Evolutionary conservation across 2,888 invertebrate species (phyloP).

Genomic region (Protophormia terraenovae): DNA sequence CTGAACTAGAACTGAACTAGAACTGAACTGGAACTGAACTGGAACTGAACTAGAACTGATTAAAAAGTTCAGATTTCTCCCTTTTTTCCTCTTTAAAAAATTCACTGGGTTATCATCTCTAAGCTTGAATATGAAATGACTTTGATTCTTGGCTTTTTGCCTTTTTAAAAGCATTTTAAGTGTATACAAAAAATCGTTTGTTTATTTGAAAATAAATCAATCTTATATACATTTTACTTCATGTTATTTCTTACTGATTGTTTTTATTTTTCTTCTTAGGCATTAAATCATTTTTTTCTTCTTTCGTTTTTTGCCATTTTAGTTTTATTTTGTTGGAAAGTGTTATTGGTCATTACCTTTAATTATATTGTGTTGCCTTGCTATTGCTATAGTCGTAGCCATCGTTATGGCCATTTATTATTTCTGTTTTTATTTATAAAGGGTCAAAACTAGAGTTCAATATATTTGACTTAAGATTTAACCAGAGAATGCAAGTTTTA

Average conservation of each 20-base stretch:
- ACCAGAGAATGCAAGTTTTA: neutral
- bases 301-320: neutral
- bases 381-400: neutral
- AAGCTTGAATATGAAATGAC: constrained; percentile 10
- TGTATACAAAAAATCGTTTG: constrained; percentile 5
- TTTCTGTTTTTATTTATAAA: constrained; percentile 20
- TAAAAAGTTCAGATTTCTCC: too few relatives aligned
- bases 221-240: constrained; percentile 22
- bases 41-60: too few relatives aligned
- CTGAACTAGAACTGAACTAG: too few relatives aligned
- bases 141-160: constrained; percentile 8
- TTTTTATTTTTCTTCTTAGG: neutral
- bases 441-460: constrained; percentile 64
- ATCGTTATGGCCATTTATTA: constrained; percentile 18
- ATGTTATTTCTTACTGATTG: neutral
- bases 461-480: constrained; percentile 52
- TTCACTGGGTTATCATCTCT: neutral
- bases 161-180: constrained; percentile 16
- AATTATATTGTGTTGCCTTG: constrained; percentile 32
- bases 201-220: constrained; percentile 51
- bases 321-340: constrained; percentile 13
- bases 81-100: neutral
- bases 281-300: constrained; percentile 37
- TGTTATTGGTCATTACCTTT: constrained; percentile 62
- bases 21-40: too few relatives aligned